A percentile compares a stretch with the other conserved stretches of the same genome.
These are phyloP conservation scores for Acanthaster planci DNA, from an alignment of 35 echinoderm and acorn worm species.

Conservation along the genomic window DNA sequence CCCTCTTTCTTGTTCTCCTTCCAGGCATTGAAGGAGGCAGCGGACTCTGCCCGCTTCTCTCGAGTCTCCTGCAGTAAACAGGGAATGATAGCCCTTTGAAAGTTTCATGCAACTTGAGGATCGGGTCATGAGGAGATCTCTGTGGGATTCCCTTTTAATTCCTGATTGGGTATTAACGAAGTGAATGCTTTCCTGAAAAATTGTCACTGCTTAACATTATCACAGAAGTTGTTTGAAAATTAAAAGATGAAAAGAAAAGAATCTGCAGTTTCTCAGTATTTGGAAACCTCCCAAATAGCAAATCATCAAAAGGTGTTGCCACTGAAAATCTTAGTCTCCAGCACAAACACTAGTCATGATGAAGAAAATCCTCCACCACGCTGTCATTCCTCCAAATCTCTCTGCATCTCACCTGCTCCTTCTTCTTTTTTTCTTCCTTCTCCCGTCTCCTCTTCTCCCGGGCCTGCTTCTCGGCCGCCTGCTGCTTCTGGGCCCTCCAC, in stretches of 20 bases:
- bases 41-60: constrained; percentile 38
- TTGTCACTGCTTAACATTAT: too few species aligned
- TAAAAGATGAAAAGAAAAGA: too few species aligned
- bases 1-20: constrained; percentile 38
- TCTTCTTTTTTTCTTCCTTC: constrained; percentile 60
- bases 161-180: not conserved
- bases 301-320: not conserved
- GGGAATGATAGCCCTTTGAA: not conserved
- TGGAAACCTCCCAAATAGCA: not conserved
- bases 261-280: not conserved
- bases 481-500: constrained; percentile 62
- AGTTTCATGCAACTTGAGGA: not conserved
- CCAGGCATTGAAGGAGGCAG: constrained; percentile 51
- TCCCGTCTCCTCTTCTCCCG: constrained; percentile 52
- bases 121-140: not conserved
- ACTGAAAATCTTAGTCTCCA: not conserved
- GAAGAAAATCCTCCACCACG: too few species aligned
- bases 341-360: not conserved
- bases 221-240: too few species aligned
- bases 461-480: constrained; percentile 38
- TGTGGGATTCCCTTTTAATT: too few species aligned
- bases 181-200: too few species aligned
- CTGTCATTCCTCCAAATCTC: not conserved
- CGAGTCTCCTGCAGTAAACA: constrained; percentile 37
- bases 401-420: constrained; percentile 45